Conservation (phyloP, 2,888 invertebrate species). For the Petrolisthes manimaculis region DNA sequence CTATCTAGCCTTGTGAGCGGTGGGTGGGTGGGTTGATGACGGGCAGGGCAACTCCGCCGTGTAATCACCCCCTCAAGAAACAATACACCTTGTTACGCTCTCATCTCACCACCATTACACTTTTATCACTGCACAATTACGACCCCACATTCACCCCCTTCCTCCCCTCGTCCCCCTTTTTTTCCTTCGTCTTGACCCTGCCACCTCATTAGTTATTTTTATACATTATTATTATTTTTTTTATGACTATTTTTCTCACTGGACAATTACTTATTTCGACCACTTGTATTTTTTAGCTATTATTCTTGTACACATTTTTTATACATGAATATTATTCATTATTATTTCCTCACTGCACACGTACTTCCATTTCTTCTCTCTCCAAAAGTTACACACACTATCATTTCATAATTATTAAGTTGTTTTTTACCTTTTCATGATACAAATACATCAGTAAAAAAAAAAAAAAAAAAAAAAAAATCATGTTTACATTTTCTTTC, state of each 20-base stretch:
- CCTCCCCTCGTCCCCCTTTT: too few species aligned
- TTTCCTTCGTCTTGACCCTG: slow-evolving; percentile 1
- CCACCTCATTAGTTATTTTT: not conserved
- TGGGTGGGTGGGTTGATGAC: not conserved
- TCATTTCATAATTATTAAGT: too few species aligned
- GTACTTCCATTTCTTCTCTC: too few species aligned
- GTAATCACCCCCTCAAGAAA: slow-evolving; percentile 34
- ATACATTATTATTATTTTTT: slow-evolving; percentile 16
- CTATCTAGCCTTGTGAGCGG: too few species aligned
- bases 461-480: too few species aligned
- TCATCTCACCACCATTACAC: slow-evolving; percentile 25
- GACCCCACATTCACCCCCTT: too few species aligned
- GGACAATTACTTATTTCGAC: slow-evolving; percentile 29
- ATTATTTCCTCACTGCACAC: too few species aligned
- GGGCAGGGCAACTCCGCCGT: slow-evolving; percentile 6
- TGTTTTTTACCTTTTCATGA: too few species aligned
- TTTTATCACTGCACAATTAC: not conserved
- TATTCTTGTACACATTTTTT: not conserved
- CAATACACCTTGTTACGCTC: slow-evolving; percentile 33
- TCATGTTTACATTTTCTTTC: too few species aligned
- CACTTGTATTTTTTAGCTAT: not conserved
- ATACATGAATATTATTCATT: too few species aligned
- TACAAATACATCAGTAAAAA: too few species aligned
- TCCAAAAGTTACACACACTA: too few species aligned
- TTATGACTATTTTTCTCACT: not conserved